Evolutionary conservation across 2,888 invertebrate species (phyloP).

Genomic region (Sphaerophoria rueppellii): DNA sequence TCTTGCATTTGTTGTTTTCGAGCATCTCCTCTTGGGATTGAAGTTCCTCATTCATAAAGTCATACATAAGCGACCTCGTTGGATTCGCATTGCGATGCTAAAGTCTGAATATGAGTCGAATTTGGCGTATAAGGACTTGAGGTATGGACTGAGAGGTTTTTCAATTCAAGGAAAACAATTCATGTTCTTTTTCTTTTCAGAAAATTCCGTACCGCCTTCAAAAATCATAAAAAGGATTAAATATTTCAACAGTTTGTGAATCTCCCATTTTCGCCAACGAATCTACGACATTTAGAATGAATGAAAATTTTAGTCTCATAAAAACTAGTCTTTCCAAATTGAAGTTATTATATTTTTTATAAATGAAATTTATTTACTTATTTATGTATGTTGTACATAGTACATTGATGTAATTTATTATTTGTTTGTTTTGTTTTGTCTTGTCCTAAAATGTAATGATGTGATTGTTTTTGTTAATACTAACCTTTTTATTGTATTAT

Average conservation of each 20-base stretch:
- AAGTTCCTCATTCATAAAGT: slow-evolving; percentile 86
- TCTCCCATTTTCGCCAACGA: slow-evolving; percentile 50
- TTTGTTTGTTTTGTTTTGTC: slow-evolving; percentile 24
- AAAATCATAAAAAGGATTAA: slow-evolving; percentile 75
- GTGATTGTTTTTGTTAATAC: slow-evolving; percentile 50
- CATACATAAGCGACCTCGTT: slow-evolving; percentile 88
- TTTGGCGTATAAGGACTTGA: slow-evolving; percentile 84
- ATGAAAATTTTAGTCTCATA: slow-evolving; percentile 20
- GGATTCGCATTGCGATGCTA: slow-evolving; percentile 86
- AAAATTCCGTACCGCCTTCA: slow-evolving; percentile 78
- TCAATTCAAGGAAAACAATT: not conserved
- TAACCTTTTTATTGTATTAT: slow-evolving; percentile 43
- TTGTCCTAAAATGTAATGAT: slow-evolving; percentile 27
- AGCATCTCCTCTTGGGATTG: slow-evolving; percentile 87
- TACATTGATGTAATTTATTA: slow-evolving; percentile 7
- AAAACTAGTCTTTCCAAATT: slow-evolving; percentile 45
- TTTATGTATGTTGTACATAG: slow-evolving; percentile 52
- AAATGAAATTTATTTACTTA: not conserved
- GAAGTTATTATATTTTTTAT: slow-evolving; percentile 11
- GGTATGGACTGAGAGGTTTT: slow-evolving; percentile 73
- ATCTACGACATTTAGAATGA: not conserved
- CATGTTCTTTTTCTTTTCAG: slow-evolving; percentile 67
- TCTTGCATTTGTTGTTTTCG: slow-evolving; percentile 86
- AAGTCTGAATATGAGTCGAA: slow-evolving; percentile 85
- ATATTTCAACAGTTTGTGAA: slow-evolving; percentile 19